These are phyloP conservation scores for Babyrousa celebensis DNA, from an alignment of 2,797 vertebrate species.

Conservation along the genomic window DNA sequence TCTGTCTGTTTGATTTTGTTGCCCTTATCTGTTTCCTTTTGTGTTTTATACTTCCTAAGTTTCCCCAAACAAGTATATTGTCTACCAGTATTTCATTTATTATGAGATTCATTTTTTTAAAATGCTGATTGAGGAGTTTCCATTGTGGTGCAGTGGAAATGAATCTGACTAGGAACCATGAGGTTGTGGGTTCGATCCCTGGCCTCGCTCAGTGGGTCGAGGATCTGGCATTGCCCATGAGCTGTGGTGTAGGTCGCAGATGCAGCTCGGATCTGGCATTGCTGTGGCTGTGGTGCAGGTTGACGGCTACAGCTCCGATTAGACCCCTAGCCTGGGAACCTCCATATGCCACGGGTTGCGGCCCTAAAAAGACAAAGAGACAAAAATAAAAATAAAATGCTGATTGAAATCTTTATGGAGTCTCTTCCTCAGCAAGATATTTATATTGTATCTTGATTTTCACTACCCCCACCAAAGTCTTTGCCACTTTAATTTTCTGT, in stretches of 20 bases:
- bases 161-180: too few species aligned
- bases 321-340: too few species aligned
- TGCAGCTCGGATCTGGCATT: too few species aligned
- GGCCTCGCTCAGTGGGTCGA: too few species aligned
- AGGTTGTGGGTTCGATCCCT: too few species aligned
- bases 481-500: slow-evolving; percentile 29
- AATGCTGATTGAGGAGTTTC: not conserved
- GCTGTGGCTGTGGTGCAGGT: too few species aligned
- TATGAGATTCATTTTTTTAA: not conserved
- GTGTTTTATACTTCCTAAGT: not conserved
- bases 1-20: slow-evolving; percentile 18
- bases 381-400: not conserved
- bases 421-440: not conserved
- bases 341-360: too few species aligned
- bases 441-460: slow-evolving; percentile 51
- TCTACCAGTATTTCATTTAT: not conserved
- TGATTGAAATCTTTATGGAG: not conserved
- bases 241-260: too few species aligned
- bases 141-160: too few species aligned
- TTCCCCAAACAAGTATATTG: not conserved
- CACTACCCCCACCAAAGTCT: not conserved
- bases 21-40: slow-evolving; percentile 15
- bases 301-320: too few species aligned
- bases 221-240: too few species aligned
- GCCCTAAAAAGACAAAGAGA: too few species aligned